A percentile compares a stretch with the other conserved stretches of the same genome.
Conservation (phyloP, 1,140 invertebrate species). For the Phenacoccus solenopsis region DNA sequence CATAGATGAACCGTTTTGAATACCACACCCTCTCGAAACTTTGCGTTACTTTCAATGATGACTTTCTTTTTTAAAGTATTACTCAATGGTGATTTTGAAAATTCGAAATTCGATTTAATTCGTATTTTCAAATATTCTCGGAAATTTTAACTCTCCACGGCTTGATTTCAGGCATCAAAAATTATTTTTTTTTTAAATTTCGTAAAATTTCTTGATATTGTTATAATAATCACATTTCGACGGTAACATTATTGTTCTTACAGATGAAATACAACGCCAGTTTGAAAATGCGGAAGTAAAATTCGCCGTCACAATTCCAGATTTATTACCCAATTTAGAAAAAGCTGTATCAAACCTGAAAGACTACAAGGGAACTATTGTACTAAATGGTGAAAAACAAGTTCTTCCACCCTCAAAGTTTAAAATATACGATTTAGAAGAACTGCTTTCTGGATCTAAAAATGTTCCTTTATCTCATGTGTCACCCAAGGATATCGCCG, state of each 20-base stretch:
- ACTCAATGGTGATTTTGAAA: too few species aligned
- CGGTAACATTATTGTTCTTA: constrained; percentile 23
- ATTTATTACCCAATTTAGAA: constrained; percentile 44
- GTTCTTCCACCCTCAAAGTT: constrained; percentile 29
- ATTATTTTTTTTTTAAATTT: too few species aligned
- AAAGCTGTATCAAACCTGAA: constrained; percentile 39
- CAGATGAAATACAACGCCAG: constrained; percentile 54
- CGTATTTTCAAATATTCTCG: too few species aligned
- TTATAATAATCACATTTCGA: too few species aligned
- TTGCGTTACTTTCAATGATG: too few species aligned
- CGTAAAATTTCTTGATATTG: too few species aligned
- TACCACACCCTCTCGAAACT: too few species aligned
- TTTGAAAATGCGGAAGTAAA: constrained; percentile 51
- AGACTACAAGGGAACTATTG: constrained; percentile 62
- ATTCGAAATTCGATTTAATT: too few species aligned
- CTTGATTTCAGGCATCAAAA: too few species aligned
- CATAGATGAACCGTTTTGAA: too few species aligned
- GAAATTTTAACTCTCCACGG: too few species aligned
- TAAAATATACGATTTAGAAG: constrained; percentile 37
- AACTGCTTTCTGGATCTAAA: constrained; percentile 35
- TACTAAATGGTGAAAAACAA: constrained; percentile 44
- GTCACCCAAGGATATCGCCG: constrained; percentile 28
- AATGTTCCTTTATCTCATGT: constrained; percentile 23
- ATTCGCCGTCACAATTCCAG: constrained; percentile 49
- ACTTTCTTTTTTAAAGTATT: too few species aligned